These are phyloP conservation scores for Callocephalon fimbriatum DNA, from an alignment of 2,113 vertebrate species.

Conservation along the genomic window DNA sequence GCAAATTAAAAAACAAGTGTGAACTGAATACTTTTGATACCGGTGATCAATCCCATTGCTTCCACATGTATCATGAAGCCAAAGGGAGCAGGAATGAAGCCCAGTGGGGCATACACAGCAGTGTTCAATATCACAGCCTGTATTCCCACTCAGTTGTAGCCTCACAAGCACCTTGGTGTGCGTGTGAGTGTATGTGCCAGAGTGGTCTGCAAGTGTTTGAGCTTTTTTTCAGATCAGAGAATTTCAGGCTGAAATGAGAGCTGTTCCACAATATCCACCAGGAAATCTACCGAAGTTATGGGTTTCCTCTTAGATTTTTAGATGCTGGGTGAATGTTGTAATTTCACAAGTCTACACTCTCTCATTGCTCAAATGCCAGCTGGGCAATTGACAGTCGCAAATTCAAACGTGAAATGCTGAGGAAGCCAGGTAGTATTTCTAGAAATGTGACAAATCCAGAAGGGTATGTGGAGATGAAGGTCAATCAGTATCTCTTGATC, in stretches of 20 bases:
- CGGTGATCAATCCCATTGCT: background rate
- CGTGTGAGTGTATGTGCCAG: rapidly evolving
- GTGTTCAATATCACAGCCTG: background rate
- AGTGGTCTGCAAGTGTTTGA: background rate
- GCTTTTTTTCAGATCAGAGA: conserved; percentile 1
- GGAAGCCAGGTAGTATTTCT: conserved; percentile 69
- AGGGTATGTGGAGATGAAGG: conserved; percentile 37
- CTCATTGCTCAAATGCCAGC: background rate
- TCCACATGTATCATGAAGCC: background rate
- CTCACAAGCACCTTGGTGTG: background rate
- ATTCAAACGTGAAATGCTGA: conserved; percentile 72
- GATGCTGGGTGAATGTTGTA: background rate
- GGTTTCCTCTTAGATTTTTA: conserved; percentile 28
- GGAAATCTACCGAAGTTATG: background rate
- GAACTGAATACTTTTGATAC: background rate
- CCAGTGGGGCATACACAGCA: background rate
- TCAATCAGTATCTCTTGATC: conserved; percentile 48
- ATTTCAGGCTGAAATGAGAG: background rate
- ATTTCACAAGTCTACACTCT: conserved; percentile 37
- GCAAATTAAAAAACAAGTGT: background rate
- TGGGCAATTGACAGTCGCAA: conserved; percentile 55
- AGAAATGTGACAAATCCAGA: conserved; percentile 60
- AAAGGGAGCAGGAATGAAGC: background rate
- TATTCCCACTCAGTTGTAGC: background rate
- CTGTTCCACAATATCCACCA: background rate